These are phyloP conservation scores for Phenganax marumi DNA, from an alignment of 92 coral and sea anemone species.

Conservation along the genomic window DNA sequence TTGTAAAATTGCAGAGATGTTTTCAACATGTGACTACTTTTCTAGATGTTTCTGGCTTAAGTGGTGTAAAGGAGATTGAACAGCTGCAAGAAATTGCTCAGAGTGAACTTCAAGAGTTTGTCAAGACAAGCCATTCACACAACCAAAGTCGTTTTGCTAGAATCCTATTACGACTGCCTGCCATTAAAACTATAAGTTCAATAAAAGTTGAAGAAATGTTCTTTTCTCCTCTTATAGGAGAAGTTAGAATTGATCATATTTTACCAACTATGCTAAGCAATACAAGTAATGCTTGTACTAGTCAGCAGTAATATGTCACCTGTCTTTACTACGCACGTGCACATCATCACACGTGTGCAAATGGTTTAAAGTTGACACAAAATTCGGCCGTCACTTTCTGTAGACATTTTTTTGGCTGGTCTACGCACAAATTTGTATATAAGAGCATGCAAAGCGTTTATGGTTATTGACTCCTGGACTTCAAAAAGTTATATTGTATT, in stretches of 20 bases:
- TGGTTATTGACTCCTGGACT: too few species aligned
- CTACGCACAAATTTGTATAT: too few species aligned
- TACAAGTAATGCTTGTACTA: constrained; percentile 1
- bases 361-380: too few species aligned
- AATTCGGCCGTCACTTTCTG: too few species aligned
- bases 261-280: constrained; percentile 80
- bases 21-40: background rate
- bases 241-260: constrained; percentile 79
- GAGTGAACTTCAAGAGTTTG: constrained; percentile 72
- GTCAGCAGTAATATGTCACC: background rate
- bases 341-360: too few species aligned
- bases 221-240: constrained; percentile 89
- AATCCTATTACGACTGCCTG: constrained; percentile 79
- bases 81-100: constrained; percentile 84
- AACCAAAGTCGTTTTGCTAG: constrained; percentile 88
- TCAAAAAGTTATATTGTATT: too few species aligned
- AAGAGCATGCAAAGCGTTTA: too few species aligned
- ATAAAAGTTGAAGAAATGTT: constrained; percentile 78
- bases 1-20: background rate
- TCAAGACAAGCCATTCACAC: constrained; percentile 60
- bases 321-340: background rate
- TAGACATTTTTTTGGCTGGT: too few species aligned
- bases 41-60: constrained; percentile 47
- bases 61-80: constrained; percentile 74
- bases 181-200: constrained; percentile 71